Percentiles rank a stretch among this genome's conserved stretches.
Conservation (phyloP, 2,113 vertebrate species). For the Tupaia chinensis region DNA sequence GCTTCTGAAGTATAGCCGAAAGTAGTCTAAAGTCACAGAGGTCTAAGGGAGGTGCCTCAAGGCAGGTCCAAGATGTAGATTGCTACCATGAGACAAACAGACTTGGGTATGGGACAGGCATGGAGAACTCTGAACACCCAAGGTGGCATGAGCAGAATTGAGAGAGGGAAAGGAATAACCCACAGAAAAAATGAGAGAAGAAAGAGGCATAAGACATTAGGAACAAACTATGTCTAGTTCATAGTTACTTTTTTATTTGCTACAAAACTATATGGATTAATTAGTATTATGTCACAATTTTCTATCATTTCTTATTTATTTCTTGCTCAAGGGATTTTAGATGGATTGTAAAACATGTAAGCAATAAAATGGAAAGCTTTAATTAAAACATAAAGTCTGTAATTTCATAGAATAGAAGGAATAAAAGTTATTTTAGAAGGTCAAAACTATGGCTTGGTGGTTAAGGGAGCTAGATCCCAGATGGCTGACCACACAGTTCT, state of each 20-base stretch:
- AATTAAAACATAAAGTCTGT: constrained; percentile 8
- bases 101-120: background rate
- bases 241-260: background rate
- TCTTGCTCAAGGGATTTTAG: constrained; percentile 26
- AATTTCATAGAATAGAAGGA: background rate
- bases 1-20: constrained; percentile 25
- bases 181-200: background rate
- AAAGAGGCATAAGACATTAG: background rate
- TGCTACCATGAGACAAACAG: background rate
- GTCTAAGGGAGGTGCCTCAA: background rate
- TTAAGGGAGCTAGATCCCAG: no score
- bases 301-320: background rate
- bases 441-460: background rate
- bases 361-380: constrained; percentile 16
- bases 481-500: no score
- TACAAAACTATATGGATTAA: background rate
- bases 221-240: background rate
- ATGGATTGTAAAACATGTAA: background rate
- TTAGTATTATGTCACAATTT: background rate
- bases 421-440: background rate
- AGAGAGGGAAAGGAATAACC: background rate
- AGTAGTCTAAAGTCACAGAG: background rate
- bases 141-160: background rate
- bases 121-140: background rate
- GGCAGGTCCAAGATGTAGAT: background rate